Conservation (phyloP, 2,797 vertebrate species). For the Danio jaintianensis region DNA sequence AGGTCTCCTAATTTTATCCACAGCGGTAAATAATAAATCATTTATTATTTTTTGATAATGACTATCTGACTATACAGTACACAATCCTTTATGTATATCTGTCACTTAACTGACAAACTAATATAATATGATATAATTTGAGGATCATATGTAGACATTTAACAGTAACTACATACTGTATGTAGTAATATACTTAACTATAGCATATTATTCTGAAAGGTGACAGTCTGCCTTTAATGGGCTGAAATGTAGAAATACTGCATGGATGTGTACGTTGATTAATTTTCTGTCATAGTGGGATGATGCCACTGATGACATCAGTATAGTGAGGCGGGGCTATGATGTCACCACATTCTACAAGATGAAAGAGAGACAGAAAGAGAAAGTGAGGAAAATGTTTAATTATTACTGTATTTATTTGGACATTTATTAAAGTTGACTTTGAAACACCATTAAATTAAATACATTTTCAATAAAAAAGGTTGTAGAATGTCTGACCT, state of each 20-base stretch:
- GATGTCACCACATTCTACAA: constrained; percentile 66
- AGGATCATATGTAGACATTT: neutral
- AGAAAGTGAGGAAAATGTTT: neutral
- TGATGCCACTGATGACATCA: constrained; percentile 63
- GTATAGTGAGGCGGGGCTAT: constrained; percentile 63
- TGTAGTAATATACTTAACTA: constrained; percentile 1
- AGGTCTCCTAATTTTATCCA: too few species aligned
- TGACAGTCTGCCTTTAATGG: neutral
- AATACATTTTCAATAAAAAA: constrained; percentile 29
- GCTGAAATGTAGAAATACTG: neutral
- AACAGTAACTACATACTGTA: neutral
- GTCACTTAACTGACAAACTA: neutral
- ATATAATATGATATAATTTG: neutral
- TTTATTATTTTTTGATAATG: neutral
- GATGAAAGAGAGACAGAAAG: neutral
- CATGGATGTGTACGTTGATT: neutral
- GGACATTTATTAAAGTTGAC: neutral
- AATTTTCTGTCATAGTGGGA: constrained; percentile 46
- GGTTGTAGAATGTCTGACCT: constrained; percentile 77
- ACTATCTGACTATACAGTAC: neutral
- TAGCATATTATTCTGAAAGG: neutral
- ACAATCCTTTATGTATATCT: neutral
- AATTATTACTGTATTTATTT: neutral
- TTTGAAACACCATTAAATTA: neutral
- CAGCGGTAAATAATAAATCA: neutral